Conservation (phyloP, 2,113 vertebrate species). For the Theristicus caerulescens region DNA sequence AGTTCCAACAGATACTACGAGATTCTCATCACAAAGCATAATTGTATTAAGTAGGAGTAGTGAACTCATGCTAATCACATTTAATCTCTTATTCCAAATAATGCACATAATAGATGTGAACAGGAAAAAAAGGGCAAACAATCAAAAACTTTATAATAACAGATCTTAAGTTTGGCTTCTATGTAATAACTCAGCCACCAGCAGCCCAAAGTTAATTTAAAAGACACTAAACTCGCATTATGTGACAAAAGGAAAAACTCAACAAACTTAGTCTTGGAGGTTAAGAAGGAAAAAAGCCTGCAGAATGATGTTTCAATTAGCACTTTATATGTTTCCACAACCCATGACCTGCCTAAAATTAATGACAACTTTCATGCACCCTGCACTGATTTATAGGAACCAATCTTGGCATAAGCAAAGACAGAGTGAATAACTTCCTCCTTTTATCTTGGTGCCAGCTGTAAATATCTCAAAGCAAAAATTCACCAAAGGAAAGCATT, state of each 20-base stretch:
- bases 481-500: background rate
- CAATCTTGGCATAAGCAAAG: constrained; percentile 7
- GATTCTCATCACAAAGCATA: background rate
- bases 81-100: constrained; percentile 33
- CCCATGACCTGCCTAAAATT: constrained; percentile 33
- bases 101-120: background rate
- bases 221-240: background rate
- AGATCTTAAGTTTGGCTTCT: constrained; percentile 15
- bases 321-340: constrained; percentile 26
- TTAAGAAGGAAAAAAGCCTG: constrained; percentile 15
- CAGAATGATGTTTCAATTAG: constrained; percentile 60
- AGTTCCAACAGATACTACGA: background rate
- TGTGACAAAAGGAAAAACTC: constrained; percentile 10
- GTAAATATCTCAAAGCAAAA: constrained; percentile 31
- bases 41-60: background rate
- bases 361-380: constrained; percentile 19
- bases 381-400: constrained; percentile 28
- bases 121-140: background rate
- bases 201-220: constrained; percentile 33
- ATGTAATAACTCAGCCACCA: background rate
- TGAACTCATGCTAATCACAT: background rate
- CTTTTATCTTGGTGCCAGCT: background rate
- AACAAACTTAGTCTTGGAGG: constrained; percentile 32
- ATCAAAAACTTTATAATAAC: constrained; percentile 19
- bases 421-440: background rate